Percentiles rank a stretch among this genome's conserved stretches.
Conservation (phyloP, 2,797 vertebrate genomes). For the Hybognathus amarus region DNA sequence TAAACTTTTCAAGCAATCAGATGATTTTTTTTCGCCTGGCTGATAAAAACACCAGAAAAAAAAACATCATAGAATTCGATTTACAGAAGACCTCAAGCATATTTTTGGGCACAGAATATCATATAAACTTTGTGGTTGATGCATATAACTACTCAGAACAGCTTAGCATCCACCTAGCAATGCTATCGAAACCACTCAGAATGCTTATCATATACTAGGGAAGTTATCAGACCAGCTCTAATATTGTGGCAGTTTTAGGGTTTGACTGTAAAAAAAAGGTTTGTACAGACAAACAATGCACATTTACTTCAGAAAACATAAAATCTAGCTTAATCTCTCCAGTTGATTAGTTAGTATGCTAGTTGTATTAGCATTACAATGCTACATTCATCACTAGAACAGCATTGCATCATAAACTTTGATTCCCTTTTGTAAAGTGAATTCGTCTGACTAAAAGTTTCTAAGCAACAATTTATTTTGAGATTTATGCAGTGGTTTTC, state of each 20-base stretch:
- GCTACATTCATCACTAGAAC: neutral
- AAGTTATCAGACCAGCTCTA: neutral
- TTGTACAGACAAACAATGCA: neutral
- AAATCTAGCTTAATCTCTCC: neutral
- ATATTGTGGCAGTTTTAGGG: conserved; percentile 11
- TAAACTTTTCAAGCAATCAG: neutral
- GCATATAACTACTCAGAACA: neutral
- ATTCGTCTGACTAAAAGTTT: neutral
- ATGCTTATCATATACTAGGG: neutral
- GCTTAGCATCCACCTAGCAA: too few species aligned
- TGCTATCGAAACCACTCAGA: neutral
- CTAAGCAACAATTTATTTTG: conserved; percentile 14
- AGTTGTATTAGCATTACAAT: conserved; percentile 9
- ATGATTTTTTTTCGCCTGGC: neutral
- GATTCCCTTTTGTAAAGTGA: neutral
- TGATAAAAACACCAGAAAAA: neutral
- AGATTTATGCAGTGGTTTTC: conserved; percentile 16
- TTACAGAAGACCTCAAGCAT: neutral
- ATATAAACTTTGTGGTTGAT: neutral
- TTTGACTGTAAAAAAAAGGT: neutral
- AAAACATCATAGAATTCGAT: neutral
- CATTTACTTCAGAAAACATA: conserved; percentile 6
- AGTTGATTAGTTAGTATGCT: neutral
- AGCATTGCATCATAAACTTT: neutral
- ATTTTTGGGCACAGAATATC: neutral